Evolutionary conservation across 2,888 invertebrate species (phyloP).

Genomic region (Phyto melanocephala): DNA sequence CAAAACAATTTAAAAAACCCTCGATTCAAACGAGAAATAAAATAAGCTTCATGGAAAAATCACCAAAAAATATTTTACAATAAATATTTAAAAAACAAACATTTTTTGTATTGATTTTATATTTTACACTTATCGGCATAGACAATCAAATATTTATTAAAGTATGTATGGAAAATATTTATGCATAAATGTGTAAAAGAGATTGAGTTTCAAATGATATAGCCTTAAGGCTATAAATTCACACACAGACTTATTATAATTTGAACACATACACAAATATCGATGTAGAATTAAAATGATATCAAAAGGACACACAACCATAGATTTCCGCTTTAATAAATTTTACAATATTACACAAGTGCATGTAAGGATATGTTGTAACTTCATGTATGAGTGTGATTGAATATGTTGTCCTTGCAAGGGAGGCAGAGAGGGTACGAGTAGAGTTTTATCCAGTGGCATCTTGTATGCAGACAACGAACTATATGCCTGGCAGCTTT

Average conservation of each 20-base stretch:
- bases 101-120: conserved; percentile 20
- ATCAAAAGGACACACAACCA: conserved; percentile 47
- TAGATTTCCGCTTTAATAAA: conserved; percentile 53
- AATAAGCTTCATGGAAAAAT: neutral
- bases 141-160: conserved; percentile 16
- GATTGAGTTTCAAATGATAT: conserved; percentile 30
- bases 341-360: conserved; percentile 13
- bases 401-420: neutral
- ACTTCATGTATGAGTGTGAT: neutral
- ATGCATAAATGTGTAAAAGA: neutral
- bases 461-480: conserved; percentile 59
- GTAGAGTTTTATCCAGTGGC: conserved; percentile 2
- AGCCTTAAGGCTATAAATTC: conserved; percentile 50
- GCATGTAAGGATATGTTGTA: too few species aligned
- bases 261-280: neutral
- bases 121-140: conserved; percentile 33
- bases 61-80: neutral
- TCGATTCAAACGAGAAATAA: neutral
- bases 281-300: conserved; percentile 21
- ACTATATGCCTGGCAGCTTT: conserved; percentile 38
- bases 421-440: neutral
- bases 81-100: neutral
- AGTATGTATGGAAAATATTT: too few species aligned
- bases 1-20: too few species aligned
- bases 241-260: conserved; percentile 38